Base-by-base conservation (phyloP, 2,113 vertebrate genomes). In the Pluvianellus socialis region DNA sequence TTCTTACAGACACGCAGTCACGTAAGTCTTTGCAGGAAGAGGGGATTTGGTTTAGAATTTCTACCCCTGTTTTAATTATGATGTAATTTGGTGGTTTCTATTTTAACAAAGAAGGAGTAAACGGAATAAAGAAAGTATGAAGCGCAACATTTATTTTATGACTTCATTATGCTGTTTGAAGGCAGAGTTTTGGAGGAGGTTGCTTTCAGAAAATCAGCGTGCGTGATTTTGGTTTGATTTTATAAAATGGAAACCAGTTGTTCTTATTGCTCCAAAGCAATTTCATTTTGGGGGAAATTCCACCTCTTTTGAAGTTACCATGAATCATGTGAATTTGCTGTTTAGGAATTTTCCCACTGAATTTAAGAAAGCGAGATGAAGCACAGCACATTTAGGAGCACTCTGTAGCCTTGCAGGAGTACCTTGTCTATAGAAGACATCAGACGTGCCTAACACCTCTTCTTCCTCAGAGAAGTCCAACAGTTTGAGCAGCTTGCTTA, bases 1-100 rank as follows among this genome's bases (percentile, higher is more conserved):
- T 58, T 55, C 55, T 50, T 23, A 47, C 14, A 61, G 55, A 33
- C 1, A 0, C 5, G 2, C 18, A 28, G 45, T 16, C 4, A 2
- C 10, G 30, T 26, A 50, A 82, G 16, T 22, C 17, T 50, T 42
- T 50, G 80, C 30, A 49, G n/a, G 30, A 52, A 40, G 18, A 71
- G 18, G 45, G 23, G n/a, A 27, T 61, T 42, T 59, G 12, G 5
- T 70, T 83, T 61, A 42, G 27, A 50, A 71, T 50, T 50, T 38
- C 44, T 82, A 50, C 24, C 24, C 13, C 45, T 61, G 28, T 56
- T 47, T 30, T 59, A 67, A 6, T 19, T 14, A 38, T 38, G 44
- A 59, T 35, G 63, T 12, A 47, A n/a, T 56, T 79, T 61, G 72
- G 24, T 63, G 40, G 52, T 63, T 49, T n/a, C 49, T 42, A 27